Evolutionary conservation across 2,113 vertebrate genomes (phyloP).

Genomic region (Camelus bactrianus): DNA sequence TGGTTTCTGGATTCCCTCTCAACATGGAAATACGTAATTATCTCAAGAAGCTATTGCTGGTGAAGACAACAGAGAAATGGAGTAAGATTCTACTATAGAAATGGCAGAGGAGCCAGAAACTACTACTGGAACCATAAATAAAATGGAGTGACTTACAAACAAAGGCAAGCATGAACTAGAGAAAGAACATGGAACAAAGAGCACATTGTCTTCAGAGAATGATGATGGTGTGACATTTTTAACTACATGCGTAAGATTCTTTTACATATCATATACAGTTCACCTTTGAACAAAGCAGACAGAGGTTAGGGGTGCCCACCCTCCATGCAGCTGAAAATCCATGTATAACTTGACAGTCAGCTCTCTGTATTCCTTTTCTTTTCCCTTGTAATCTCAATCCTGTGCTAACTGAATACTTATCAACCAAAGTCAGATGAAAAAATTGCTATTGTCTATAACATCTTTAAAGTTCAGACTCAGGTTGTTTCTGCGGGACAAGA

Average conservation of each 20-base stretch:
- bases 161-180: not conserved
- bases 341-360: too few relatives aligned
- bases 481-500: too few relatives aligned
- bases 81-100: slow-evolving; percentile 42
- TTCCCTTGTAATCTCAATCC: too few relatives aligned
- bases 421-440: too few relatives aligned
- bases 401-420: too few relatives aligned
- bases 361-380: too few relatives aligned
- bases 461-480: too few relatives aligned
- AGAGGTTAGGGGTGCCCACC: too few relatives aligned
- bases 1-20: slow-evolving; percentile 71
- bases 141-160: slow-evolving; percentile 22
- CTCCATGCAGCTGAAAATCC: too few relatives aligned
- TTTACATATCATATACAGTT: not conserved
- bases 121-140: not conserved
- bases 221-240: not conserved
- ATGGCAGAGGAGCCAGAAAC: not conserved
- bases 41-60: not conserved
- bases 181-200: not conserved
- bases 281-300: too few relatives aligned
- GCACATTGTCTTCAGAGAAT: not conserved
- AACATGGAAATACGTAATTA: slow-evolving; percentile 55
- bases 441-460: too few relatives aligned
- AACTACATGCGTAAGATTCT: not conserved
- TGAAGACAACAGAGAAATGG: not conserved